Conservation (phyloP, 2,113 vertebrate species). For the Dendropsophus ebraccatus region DNA sequence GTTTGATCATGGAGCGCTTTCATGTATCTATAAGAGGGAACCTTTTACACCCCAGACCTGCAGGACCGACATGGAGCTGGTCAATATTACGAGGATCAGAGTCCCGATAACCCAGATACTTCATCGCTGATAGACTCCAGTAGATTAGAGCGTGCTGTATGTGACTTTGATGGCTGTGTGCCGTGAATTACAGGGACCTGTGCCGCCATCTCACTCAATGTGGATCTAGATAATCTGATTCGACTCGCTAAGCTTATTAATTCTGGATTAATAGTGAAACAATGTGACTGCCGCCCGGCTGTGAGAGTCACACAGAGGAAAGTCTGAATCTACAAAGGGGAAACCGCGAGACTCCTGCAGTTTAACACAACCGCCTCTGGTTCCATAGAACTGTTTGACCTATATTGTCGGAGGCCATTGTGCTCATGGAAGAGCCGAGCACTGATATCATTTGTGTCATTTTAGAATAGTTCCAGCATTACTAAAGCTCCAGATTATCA, state of each 20-base stretch:
- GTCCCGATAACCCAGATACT: not conserved
- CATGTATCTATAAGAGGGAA: too few species aligned
- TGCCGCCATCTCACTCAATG: not conserved
- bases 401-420: not conserved
- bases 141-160: not conserved
- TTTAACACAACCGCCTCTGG: not conserved
- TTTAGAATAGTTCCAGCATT: not conserved
- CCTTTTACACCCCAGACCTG: not conserved
- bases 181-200: constrained; percentile 31
- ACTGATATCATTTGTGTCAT: not conserved
- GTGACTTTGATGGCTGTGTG: constrained; percentile 33
- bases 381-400: constrained; percentile 4
- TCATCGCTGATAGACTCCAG: not conserved
- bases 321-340: constrained; percentile 17
- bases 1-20: too few species aligned
- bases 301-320: not conserved
- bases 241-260: constrained; percentile 34
- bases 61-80: not conserved
- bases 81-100: not conserved
- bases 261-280: constrained; percentile 50
- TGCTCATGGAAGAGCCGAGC: not conserved
- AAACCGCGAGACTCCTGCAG: not conserved
- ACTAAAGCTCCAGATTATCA: not conserved
- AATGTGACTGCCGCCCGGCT: constrained; percentile 25
- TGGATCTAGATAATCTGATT: constrained; percentile 50